These are phyloP conservation scores for Rhinatrema bivittatum DNA, from an alignment of 2,797 vertebrate species.

Conservation along the genomic window DNA sequence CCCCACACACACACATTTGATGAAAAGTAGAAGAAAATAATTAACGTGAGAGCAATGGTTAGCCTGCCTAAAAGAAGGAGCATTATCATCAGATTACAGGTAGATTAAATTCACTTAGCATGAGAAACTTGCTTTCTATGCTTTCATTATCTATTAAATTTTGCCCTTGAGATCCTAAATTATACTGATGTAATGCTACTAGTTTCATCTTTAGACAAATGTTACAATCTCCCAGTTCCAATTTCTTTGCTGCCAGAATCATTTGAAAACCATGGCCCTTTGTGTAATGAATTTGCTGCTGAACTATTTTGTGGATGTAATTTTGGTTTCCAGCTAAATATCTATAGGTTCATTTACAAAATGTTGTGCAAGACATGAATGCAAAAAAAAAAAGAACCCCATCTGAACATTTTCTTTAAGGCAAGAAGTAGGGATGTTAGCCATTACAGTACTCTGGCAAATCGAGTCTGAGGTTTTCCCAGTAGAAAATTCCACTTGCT, in stretches of 20 bases:
- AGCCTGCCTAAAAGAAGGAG: too few species aligned
- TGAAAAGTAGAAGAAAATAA: too few species aligned
- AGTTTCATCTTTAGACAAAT: constrained; percentile 14
- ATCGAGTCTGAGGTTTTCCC: too few species aligned
- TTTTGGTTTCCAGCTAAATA: constrained; percentile 5
- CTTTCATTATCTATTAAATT: constrained; percentile 38
- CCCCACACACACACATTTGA: too few species aligned
- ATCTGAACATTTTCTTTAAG: too few species aligned
- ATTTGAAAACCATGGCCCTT: constrained; percentile 1
- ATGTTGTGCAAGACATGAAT: background rate
- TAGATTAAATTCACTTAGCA: constrained; percentile 34
- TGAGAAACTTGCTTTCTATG: constrained; percentile 26
- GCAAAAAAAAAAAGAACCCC: too few species aligned
- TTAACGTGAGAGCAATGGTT: too few species aligned
- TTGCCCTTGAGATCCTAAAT: constrained; percentile 20
- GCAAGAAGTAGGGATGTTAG: too few species aligned
- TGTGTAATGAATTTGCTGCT: constrained; percentile 4
- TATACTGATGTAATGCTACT: constrained; percentile 15
- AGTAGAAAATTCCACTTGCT: too few species aligned
- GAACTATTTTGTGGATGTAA: background rate
- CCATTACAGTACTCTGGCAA: too few species aligned
- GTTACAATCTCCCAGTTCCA: constrained; percentile 3
- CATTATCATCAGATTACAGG: constrained; percentile 8
- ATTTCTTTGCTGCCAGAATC: constrained; percentile 2
- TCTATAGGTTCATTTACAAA: background rate